Evolutionary conservation across 2,888 invertebrate species (phyloP).

Genomic region (Meta bourneti): DNA sequence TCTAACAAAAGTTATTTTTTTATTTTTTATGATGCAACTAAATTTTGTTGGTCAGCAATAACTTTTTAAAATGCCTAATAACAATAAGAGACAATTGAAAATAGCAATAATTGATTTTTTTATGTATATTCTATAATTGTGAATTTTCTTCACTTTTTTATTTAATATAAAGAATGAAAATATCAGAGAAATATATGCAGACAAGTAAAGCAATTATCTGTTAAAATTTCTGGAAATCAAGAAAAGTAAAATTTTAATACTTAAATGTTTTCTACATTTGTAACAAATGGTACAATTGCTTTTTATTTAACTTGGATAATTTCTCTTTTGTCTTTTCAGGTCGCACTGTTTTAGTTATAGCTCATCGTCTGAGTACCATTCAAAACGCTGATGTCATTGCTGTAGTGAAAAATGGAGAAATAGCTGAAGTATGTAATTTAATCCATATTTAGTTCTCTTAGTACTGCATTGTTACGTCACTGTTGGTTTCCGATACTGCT

Average conservation of each 20-base stretch:
- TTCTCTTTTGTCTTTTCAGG: conserved; percentile 80
- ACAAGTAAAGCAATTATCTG: too few species aligned
- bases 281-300: too few species aligned
- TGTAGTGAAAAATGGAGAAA: conserved; percentile 90
- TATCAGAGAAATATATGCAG: too few species aligned
- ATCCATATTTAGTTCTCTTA: neutral
- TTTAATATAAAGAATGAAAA: too few species aligned
- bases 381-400: conserved; percentile 94
- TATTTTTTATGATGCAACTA: neutral
- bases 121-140: too few species aligned
- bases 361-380: conserved; percentile 95
- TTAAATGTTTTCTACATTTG: too few species aligned
- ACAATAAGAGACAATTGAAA: too few species aligned
- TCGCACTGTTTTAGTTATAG: conserved; percentile 95
- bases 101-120: too few species aligned
- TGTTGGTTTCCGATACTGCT: neutral
- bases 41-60: neutral
- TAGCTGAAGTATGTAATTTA: conserved; percentile 87
- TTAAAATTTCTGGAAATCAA: too few species aligned
- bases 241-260: too few species aligned
- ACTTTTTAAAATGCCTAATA: too few species aligned
- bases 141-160: too few species aligned
- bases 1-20: neutral
- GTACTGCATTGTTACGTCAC: neutral
- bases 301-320: neutral